Evolutionary conservation across 2,888 invertebrate species (phyloP).

Genomic region (Cheilosia scutellata): DNA sequence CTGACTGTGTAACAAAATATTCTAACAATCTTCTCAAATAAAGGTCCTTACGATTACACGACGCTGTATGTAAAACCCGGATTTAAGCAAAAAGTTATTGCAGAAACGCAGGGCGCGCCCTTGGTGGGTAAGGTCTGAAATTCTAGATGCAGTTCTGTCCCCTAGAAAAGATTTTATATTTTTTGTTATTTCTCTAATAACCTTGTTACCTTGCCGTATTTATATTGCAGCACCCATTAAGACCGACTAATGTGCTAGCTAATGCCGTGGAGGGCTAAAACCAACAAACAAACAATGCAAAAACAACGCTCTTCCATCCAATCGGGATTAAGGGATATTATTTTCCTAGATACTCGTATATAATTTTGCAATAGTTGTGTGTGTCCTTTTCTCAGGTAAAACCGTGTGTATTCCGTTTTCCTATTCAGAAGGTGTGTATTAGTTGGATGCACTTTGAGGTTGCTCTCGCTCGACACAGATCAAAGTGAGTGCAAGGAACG

Average conservation of each 20-base stretch:
- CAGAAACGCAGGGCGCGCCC: slow-evolving; percentile 1
- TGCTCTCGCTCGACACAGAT: neutral
- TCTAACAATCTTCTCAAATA: slow-evolving; percentile 46
- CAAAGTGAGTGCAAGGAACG: slow-evolving; percentile 5
- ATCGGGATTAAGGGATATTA: slow-evolving; percentile 13
- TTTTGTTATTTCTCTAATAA: too few relatives aligned
- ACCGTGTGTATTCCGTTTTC: neutral
- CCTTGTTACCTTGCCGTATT: neutral
- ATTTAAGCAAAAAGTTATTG: slow-evolving; percentile 19
- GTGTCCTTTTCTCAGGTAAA: neutral
- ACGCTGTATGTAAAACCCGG: neutral
- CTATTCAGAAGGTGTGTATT: neutral
- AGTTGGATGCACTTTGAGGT: slow-evolving; percentile 33
- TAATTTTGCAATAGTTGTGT: slow-evolving; percentile 35
- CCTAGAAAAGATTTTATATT: too few relatives aligned
- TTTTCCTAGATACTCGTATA: slow-evolving; percentile 8
- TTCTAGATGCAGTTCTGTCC: slow-evolving; percentile 20
- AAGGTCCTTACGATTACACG: slow-evolving; percentile 12
- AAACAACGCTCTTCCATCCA: neutral
- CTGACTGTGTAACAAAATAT: slow-evolving; percentile 20
- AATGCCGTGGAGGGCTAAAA: neutral
- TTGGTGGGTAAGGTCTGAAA: neutral
- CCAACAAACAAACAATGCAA: neutral
- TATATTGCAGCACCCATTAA: neutral
- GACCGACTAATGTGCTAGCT: slow-evolving; percentile 17